Evolutionary conservation across 2,888 invertebrate species (phyloP), one percentile per base, ranked within the genome.

Genomic region (Andrena fulva): DNA sequence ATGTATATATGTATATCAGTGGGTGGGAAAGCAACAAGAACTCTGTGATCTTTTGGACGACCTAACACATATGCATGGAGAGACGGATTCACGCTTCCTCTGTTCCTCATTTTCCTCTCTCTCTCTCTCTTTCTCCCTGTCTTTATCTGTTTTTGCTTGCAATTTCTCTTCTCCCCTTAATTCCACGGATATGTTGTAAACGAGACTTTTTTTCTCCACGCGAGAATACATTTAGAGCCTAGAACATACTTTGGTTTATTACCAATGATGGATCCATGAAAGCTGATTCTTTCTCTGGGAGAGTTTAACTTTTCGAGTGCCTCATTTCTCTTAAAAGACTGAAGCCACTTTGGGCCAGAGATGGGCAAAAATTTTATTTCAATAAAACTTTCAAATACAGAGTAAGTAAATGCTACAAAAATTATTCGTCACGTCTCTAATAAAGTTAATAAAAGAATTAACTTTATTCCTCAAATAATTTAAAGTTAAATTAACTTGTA

Each of bases 221-320:
- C 42, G 50, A 76, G 73, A 82, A 83, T 87, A 88, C 85, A 87
- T 85, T 86, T 87, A 87, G 87, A 84, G 85, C 78, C 84, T 87
- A 86, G 66, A 80, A 75, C 72, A 79, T 75, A 80, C 64, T 64
- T 84, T 74, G 52, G 64, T 68, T 68, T 72, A 56, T 59, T 24
- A 20, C 1, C 62, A 68, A 54, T 72, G 77, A 35, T 33, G 67
- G 80, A 68, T 72, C 71, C 77, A 67, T 24, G 42, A 66, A 52
- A 33, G 7, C 8, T 29, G 6, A n/a, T 50, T 42, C 48, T 16
- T 27, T 29, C 8, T 12, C 20, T 10, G 33, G n/a, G 27, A 31
- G 16, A 24, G 20, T 52, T 6, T 2, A 29, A 69, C 16, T 52
- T 52, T 20, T 20, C n/a, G 16, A 52, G 52, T 20, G 56, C 3